A percentile compares a stretch with the other conserved stretches of the same genome.
Evolutionary conservation across 2,888 invertebrate genomes (phyloP).

Genomic region (Agrochola lychnidis): DNA sequence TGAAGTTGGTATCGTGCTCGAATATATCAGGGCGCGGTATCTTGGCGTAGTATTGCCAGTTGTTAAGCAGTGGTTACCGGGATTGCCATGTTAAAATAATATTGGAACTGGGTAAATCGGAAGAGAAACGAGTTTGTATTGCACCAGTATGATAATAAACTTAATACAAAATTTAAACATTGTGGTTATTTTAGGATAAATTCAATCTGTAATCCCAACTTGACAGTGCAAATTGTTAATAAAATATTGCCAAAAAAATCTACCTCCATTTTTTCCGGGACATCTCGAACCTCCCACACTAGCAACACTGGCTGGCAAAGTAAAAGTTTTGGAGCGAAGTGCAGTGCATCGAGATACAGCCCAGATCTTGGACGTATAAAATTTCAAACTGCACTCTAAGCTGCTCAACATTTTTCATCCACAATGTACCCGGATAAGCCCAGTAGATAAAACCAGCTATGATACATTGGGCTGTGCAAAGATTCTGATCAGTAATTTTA

Average conservation of each 20-base stretch:
- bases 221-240: not conserved
- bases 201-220: not conserved
- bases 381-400: constrained; percentile 72
- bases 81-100: constrained; percentile 34
- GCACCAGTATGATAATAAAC: too few species aligned
- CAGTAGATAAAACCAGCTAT: constrained; percentile 66
- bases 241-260: not conserved
- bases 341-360: constrained; percentile 71
- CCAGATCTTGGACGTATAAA: constrained; percentile 70
- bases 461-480: constrained; percentile 65
- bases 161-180: not conserved
- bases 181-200: too few species aligned
- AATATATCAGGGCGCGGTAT: constrained; percentile 75
- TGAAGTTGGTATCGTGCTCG: constrained; percentile 72
- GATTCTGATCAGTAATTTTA: constrained; percentile 67
- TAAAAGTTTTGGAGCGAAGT: constrained; percentile 72
- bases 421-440: constrained; percentile 66
- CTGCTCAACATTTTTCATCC: constrained; percentile 71
- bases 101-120: not conserved
- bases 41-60: constrained; percentile 62
- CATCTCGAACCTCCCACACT: not conserved
- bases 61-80: constrained; percentile 10
- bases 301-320: constrained; percentile 63
- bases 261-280: constrained; percentile 7
- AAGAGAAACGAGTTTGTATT: not conserved